phyloP scores from a whole-genome alignment of 1,140 invertebrate genomes.

The Steinernema feltiae region DNA sequence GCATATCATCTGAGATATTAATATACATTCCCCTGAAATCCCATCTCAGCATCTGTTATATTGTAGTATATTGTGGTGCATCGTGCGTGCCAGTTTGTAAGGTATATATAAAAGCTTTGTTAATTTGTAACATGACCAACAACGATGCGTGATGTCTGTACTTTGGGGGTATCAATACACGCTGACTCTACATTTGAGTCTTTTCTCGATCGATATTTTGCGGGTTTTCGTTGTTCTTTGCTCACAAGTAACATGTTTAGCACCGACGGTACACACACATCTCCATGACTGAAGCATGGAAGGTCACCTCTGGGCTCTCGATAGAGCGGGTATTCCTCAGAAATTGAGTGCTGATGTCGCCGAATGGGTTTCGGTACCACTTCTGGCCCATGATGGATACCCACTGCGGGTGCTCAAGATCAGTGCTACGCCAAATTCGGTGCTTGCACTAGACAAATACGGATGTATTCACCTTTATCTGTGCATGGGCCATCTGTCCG shows the following conservation, averaged over 20 bases:
- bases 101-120: too few species aligned
- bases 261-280: background rate
- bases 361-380: conserved; percentile 2
- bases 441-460: conserved; percentile 17
- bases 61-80: too few species aligned
- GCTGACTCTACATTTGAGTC: too few species aligned
- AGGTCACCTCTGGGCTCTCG: conserved; percentile 6
- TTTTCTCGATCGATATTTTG: too few species aligned
- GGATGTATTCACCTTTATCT: conserved; percentile 19
- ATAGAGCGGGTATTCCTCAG: background rate
- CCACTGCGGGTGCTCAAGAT: conserved; percentile 8
- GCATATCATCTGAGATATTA: too few species aligned
- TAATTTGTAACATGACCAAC: too few species aligned
- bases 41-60: background rate
- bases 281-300: background rate
- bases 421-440: background rate
- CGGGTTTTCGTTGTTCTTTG: too few species aligned
- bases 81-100: too few species aligned
- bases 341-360: background rate
- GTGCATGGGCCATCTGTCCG: conserved; percentile 16
- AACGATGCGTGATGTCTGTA: too few species aligned
- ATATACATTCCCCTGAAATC: too few species aligned
- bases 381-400: conserved; percentile 11
- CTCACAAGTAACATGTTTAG: too few species aligned
- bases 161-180: too few species aligned